Conservation (phyloP, 2,888 invertebrate species). For the Lithophane ornitopus region DNA sequence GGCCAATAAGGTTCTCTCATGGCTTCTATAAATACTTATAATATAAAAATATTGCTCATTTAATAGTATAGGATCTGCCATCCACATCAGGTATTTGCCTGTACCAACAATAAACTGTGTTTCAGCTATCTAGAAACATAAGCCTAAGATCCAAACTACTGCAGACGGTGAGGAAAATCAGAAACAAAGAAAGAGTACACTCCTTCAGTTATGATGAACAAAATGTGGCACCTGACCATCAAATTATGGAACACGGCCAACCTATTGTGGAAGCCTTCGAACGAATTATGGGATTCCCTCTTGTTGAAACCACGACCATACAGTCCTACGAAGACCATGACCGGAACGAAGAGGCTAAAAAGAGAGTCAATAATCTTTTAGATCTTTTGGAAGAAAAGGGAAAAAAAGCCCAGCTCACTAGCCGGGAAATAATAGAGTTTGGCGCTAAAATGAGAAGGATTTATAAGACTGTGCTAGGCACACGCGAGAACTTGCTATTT, state of each 20-base stretch:
- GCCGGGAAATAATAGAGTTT: constrained; percentile 26
- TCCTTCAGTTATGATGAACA: constrained; percentile 24
- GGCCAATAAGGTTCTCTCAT: no score
- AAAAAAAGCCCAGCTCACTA: constrained; percentile 1
- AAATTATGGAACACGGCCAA: background rate
- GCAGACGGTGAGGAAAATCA: background rate
- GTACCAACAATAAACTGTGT: background rate
- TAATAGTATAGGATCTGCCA: no score
- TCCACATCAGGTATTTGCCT: no score
- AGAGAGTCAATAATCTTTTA: constrained; percentile 16
- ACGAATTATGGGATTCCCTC: background rate
- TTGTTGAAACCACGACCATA: background rate
- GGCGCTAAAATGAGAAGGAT: constrained; percentile 33
- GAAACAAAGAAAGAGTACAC: background rate
- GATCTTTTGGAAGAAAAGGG: constrained; percentile 23
- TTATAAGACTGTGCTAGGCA: constrained; percentile 7
- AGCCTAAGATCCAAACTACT: constrained; percentile 27
- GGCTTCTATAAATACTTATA: no score
- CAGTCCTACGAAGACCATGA: background rate
- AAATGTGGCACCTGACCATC: background rate
- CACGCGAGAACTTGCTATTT: background rate
- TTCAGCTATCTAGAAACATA: constrained; percentile 18
- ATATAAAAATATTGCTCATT: no score
- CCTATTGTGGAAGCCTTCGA: background rate
- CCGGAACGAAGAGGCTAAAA: constrained; percentile 1